Conservation (phyloP, 2,888 invertebrate species). For the Tiliacea aurago region DNA sequence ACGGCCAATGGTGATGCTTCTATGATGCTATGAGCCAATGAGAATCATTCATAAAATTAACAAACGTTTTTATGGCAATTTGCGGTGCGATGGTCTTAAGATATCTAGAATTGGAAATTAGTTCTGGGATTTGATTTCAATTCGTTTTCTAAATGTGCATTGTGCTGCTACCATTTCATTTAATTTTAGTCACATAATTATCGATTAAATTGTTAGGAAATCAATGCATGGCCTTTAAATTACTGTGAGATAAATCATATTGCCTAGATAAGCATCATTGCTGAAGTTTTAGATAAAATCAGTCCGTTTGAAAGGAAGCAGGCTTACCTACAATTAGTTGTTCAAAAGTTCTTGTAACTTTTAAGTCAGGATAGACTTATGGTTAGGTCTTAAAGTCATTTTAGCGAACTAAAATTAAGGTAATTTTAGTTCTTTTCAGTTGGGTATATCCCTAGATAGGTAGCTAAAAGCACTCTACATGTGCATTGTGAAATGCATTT, state of each 20-base stretch:
- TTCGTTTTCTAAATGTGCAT: constrained; percentile 20
- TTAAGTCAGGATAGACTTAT: neutral
- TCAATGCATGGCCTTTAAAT: constrained; percentile 33
- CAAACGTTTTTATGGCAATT: constrained; percentile 37
- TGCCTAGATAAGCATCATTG: constrained; percentile 52
- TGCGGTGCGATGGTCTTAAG: constrained; percentile 16
- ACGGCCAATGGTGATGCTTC: constrained; percentile 49
- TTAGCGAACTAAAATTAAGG: neutral
- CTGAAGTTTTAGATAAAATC: constrained; percentile 51
- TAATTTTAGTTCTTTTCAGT: neutral
- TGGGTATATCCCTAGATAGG: constrained; percentile 3
- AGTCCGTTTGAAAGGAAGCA: constrained; percentile 41
- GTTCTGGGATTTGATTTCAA: constrained; percentile 11
- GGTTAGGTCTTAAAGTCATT: no score
- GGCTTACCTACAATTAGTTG: constrained; percentile 10
- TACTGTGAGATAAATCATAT: constrained; percentile 55
- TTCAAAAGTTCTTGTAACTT: constrained; percentile 21
- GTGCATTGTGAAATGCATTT: constrained; percentile 32
- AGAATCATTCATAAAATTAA: constrained; percentile 28
- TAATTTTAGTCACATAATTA: constrained; percentile 5
- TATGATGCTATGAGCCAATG: constrained; percentile 45
- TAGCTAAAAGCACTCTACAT: constrained; percentile 5
- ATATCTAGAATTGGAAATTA: constrained; percentile 22
- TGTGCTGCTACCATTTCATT: constrained; percentile 8
- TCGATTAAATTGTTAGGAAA: constrained; percentile 41